phyloP scores from a whole-genome alignment of 2,797 vertebrate genomes.

The Mus caroli region DNA sequence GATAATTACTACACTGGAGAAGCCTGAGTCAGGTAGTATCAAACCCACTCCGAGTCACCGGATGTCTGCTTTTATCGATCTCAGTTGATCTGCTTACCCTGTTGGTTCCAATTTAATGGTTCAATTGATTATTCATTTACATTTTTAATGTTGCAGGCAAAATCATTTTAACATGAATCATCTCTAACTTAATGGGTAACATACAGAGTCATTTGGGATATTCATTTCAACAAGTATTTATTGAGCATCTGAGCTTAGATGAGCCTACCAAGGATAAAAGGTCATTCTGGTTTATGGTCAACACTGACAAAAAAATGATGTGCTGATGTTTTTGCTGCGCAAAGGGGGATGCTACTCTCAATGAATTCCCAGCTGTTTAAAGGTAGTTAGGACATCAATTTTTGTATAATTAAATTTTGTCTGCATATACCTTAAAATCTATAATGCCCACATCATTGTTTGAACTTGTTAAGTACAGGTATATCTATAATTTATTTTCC shows the following conservation, averaged over 20 bases:
- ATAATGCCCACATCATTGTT: neutral
- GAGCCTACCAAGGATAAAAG: neutral
- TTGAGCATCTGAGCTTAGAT: neutral
- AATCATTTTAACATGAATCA: slow-evolving; percentile 77
- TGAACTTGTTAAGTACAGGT: neutral
- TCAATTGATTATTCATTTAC: slow-evolving; percentile 86
- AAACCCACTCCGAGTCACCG: slow-evolving; percentile 66
- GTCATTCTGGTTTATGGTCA: neutral
- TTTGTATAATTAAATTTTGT: neutral
- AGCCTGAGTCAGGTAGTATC: slow-evolving; percentile 46
- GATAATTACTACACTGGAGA: slow-evolving; percentile 48
- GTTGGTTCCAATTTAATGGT: slow-evolving; percentile 74
- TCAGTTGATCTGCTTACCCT: slow-evolving; percentile 79
- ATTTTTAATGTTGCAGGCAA: slow-evolving; percentile 76
- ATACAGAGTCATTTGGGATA: slow-evolving; percentile 60
- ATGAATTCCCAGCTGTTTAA: neutral
- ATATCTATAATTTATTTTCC: slow-evolving; percentile 12
- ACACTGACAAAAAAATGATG: slow-evolving; percentile 23
- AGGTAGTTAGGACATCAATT: neutral
- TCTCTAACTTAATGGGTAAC: slow-evolving; percentile 69
- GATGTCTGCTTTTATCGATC: slow-evolving; percentile 76
- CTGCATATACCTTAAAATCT: neutral
- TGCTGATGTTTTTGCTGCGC: neutral
- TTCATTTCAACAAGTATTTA: slow-evolving; percentile 61
- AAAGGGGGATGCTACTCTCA: neutral